Evolutionary conservation across 2,888 invertebrate species (phyloP), one percentile per base, ranked within the genome.

Genomic region (Trichogramma evanescens): DNA sequence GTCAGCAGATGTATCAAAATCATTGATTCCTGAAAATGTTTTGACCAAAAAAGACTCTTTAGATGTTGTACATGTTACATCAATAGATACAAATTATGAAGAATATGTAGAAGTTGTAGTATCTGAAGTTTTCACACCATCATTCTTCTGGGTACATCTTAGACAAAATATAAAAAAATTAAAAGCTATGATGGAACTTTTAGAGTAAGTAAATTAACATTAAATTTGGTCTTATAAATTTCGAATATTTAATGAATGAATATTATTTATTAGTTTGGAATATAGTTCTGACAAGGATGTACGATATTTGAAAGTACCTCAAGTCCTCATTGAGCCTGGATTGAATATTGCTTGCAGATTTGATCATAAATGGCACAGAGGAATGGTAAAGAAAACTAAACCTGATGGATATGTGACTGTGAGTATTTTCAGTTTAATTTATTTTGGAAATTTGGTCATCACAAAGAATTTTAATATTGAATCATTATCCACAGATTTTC

Each of bases 141-240:
- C 72, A 1, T 75, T 77, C 45, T 77, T 77, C 54, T 77, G 76
- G 76, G 65, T 77, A 58, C 72, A 69, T 3, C 63, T 72, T 8
- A 61, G 68, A 1, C 66, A 68, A 50, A 69, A 69, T 4, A 54
- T 58, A n/a, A 61, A 53, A 1, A 57, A 49, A 10, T 69, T 76
- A 40, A 59, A 66, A 1, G 41, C 9, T 10, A 61, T 77, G 26
- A 76, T 76, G 76, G n/a, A 56, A 2, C 62, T 69, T 0, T 54
- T 77, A 10, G 61, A 67, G 77, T 77, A 67, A 59, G 69, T 39
- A 46, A 59, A 56, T 39, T 13, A 44, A 43, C 38, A 42, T 40
- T 1, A 26, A 3, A 10, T 54, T 58, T 52, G 41, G 39, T 45
- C 48, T 60, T 41, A 42, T 52, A 4, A 50, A 43, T n/a, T 5